Conservation (phyloP, 2,797 vertebrate genomes). For the Glyptemys insculpta region DNA sequence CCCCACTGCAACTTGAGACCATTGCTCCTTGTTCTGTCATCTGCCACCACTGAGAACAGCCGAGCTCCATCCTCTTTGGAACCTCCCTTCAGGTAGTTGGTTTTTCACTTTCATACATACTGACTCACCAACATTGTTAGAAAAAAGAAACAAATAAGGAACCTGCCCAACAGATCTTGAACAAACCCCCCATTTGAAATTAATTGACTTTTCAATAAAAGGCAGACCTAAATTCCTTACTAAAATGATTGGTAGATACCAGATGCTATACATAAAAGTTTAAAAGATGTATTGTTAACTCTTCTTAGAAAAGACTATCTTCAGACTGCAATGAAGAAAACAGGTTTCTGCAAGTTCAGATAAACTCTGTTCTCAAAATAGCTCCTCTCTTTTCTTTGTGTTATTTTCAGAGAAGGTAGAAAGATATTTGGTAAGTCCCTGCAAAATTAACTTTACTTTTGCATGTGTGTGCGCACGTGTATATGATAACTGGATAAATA, state of each 20-base stretch:
- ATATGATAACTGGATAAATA: background rate
- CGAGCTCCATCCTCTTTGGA: too few species aligned
- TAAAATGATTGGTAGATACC: background rate
- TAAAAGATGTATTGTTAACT: background rate
- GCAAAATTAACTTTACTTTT: background rate
- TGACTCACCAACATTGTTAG: background rate
- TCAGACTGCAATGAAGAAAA: background rate
- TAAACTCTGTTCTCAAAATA: background rate
- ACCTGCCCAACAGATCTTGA: background rate
- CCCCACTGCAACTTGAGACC: too few species aligned
- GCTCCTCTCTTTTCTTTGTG: too few species aligned
- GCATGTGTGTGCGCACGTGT: background rate
- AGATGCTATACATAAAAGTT: background rate
- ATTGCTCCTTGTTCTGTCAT: too few species aligned
- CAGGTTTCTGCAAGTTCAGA: background rate
- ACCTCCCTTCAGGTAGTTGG: background rate
- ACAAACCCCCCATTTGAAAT: background rate
- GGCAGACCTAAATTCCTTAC: background rate
- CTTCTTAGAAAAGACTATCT: background rate
- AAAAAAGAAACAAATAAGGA: background rate
- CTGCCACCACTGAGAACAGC: too few species aligned
- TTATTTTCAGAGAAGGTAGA: too few species aligned
- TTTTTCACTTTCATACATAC: background rate
- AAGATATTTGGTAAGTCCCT: too few species aligned
- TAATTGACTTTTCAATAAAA: accelerated